Percentiles rank a stretch among this genome's conserved stretches.
Conservation (phyloP, 2,888 invertebrate genomes). For the Tanypteryx hageni region DNA sequence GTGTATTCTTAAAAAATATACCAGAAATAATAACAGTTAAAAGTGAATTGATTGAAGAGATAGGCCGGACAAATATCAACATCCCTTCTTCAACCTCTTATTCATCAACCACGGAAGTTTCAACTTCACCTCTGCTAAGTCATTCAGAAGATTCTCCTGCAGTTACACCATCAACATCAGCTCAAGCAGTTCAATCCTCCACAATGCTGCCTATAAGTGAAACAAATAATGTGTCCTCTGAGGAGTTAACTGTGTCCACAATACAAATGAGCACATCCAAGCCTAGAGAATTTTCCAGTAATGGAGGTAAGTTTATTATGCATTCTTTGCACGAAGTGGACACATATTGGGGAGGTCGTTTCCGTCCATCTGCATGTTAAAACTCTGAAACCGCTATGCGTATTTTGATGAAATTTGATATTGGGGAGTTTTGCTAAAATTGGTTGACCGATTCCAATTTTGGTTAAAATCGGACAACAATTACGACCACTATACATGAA, state of each 20-base stretch:
- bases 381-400: too few species aligned
- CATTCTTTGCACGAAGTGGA: too few species aligned
- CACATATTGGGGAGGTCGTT: too few species aligned
- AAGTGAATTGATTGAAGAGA: background rate
- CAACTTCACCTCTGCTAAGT: background rate
- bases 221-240: background rate
- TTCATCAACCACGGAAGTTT: background rate
- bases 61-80: background rate
- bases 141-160: background rate
- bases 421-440: too few species aligned
- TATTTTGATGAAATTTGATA: too few species aligned
- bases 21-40: conserved; percentile 52
- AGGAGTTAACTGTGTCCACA: background rate
- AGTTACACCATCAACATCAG: background rate
- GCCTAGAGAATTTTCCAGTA: too few species aligned
- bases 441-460: too few species aligned
- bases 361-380: too few species aligned
- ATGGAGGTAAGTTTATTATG: too few species aligned
- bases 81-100: background rate
- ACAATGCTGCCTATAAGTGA: background rate
- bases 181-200: background rate
- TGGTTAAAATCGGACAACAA: too few species aligned
- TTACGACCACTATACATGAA: too few species aligned
- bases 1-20: background rate
- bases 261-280: too few species aligned